Percentiles rank a stretch among this genome's conserved stretches.
phyloP scores from a whole-genome alignment of 1,140 invertebrate genomes.

The Pissodes strobi region DNA sequence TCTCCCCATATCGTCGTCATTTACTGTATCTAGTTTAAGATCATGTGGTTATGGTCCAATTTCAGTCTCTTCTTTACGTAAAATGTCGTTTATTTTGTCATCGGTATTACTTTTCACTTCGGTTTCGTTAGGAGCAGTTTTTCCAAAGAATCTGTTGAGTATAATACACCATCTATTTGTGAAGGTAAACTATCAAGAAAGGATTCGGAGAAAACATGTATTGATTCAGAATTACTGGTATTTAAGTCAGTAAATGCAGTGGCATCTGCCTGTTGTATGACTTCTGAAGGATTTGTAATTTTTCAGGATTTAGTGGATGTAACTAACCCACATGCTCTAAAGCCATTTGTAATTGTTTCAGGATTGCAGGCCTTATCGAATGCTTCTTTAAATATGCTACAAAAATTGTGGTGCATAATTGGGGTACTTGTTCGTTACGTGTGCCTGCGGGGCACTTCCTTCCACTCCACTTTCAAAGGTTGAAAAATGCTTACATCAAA shows the following conservation, averaged over 20 bases:
- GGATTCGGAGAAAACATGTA: neutral
- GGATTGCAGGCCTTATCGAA: conserved; percentile 33
- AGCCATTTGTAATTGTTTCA: conserved; percentile 51
- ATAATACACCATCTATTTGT: conserved; percentile 1
- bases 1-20: no score
- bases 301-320: conserved; percentile 46
- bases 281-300: no score
- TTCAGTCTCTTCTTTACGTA: no score
- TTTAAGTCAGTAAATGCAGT: neutral
- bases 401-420: conserved; percentile 41
- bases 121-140: no score
- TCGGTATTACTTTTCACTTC: no score
- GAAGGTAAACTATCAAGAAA: neutral
- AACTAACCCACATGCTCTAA: conserved; percentile 50
- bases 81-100: no score
- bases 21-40: no score
- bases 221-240: no score
- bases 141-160: no score
- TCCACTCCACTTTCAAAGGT: conserved; percentile 51
- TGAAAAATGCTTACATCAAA: conserved; percentile 52
- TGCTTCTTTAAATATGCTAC: conserved; percentile 46
- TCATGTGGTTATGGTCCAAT: no score
- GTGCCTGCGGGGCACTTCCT: no score
- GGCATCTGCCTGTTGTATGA: no score
- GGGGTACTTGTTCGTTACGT: conserved; percentile 4